Evolutionary conservation across 2,113 vertebrate genomes (phyloP).

Genomic region (Pyrgilauda ruficollis): DNA sequence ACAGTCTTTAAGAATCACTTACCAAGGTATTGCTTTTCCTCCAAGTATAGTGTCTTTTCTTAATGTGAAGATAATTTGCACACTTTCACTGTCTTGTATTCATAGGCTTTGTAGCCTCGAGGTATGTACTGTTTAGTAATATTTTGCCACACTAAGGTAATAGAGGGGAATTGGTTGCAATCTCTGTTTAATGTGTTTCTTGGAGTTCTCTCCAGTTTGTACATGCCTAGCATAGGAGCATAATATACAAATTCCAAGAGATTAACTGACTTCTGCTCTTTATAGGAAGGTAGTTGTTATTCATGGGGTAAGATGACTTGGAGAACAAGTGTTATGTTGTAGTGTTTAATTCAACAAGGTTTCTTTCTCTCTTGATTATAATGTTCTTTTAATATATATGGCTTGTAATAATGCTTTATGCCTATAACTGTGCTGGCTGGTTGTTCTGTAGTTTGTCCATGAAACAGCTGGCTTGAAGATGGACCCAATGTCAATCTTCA

Average conservation of each 20-base stretch:
- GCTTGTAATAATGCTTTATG: neutral
- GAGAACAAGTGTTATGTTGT: neutral
- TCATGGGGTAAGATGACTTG: neutral
- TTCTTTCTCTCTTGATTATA: neutral
- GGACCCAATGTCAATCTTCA: neutral
- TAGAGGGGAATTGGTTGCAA: neutral
- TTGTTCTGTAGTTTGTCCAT: neutral
- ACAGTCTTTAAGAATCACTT: neutral
- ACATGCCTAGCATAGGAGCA: neutral
- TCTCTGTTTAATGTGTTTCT: neutral
- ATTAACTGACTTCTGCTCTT: neutral
- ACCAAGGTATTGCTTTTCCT: neutral
- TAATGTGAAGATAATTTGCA: neutral
- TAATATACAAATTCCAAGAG: neutral
- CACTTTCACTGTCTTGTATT: neutral
- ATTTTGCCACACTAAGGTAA: neutral
- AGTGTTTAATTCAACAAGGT: neutral
- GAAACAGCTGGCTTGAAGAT: constrained; percentile 4
- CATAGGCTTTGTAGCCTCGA: neutral
- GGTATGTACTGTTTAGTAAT: neutral
- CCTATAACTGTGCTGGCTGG: neutral
- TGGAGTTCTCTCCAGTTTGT: neutral
- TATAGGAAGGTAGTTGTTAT: neutral
- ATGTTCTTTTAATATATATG: neutral
- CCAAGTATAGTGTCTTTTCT: neutral